Evolutionary conservation across 2,888 invertebrate species (phyloP).

Genomic region (Suillia variegata): DNA sequence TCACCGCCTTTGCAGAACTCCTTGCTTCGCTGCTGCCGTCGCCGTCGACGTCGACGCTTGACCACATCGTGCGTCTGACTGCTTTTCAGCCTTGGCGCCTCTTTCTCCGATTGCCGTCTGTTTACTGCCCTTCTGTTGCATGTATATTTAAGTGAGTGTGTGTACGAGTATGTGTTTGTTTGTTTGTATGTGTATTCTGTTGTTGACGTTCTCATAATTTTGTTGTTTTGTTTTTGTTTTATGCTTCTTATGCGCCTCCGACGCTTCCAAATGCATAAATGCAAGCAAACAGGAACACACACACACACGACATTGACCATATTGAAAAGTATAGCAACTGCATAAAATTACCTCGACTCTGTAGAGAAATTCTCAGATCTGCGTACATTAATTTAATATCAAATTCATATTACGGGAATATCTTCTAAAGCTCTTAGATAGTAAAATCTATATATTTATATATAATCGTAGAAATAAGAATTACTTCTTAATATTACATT

Average conservation of each 20-base stretch:
- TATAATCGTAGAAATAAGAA: no score
- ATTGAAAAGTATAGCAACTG: conserved; percentile 35
- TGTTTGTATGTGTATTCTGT: conserved; percentile 16
- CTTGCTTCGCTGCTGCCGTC: not conserved
- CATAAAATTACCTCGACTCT: conserved; percentile 44
- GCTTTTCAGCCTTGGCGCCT: not conserved
- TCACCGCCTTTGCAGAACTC: not conserved
- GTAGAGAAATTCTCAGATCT: no score
- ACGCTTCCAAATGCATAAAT: conserved; percentile 31
- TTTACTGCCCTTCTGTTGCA: not conserved
- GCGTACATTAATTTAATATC: no score
- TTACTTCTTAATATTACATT: no score
- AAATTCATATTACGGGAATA: no score
- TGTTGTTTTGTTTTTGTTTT: no score
- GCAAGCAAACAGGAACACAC: conserved; percentile 9
- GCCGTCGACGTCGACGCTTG: not conserved
- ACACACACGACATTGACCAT: not conserved
- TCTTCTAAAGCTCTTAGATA: no score
- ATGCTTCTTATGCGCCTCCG: conserved; percentile 43
- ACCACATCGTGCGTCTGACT: not conserved
- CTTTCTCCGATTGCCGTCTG: no score
- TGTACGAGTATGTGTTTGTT: conserved; percentile 19
- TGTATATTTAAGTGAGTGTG: conserved; percentile 9
- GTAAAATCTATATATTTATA: no score
- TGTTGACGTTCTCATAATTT: conserved; percentile 28